Percentiles rank a stretch among this genome's conserved stretches.
Conservation (phyloP, 2,797 vertebrate species). For the Peromyscus eremicus region DNA sequence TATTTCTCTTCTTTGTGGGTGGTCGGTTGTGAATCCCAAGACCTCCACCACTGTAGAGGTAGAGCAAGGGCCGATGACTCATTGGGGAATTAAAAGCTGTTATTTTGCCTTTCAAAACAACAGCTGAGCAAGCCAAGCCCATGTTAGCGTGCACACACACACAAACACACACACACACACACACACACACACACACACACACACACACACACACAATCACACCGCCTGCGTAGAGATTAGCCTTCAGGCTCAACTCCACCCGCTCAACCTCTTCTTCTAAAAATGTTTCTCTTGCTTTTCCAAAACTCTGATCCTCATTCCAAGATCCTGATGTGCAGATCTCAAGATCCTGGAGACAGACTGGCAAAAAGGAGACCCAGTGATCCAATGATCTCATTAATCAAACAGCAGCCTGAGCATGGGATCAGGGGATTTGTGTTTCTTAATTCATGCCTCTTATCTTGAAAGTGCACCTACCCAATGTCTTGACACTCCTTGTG, state of each 20-base stretch:
- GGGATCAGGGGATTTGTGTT: background rate
- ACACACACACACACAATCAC: slow-evolving; percentile 13
- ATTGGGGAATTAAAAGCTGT: slow-evolving; percentile 63
- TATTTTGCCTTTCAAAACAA: slow-evolving; percentile 68
- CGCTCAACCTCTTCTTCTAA: slow-evolving; percentile 41
- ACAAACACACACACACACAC: background rate
- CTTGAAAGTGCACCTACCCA: slow-evolving; percentile 16
- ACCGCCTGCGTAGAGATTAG: slow-evolving; percentile 66
- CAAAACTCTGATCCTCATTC: background rate
- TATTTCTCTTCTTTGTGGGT: slow-evolving; percentile 64
- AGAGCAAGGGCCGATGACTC: background rate
- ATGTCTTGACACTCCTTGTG: background rate
- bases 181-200: background rate
- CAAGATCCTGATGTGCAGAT: background rate
- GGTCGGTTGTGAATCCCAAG: slow-evolving; percentile 44
- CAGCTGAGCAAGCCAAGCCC: slow-evolving; percentile 63
- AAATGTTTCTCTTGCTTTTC: slow-evolving; percentile 28
- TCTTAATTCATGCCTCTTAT: slow-evolving; percentile 3
- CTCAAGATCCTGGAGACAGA: background rate
- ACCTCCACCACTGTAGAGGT: slow-evolving; percentile 8
- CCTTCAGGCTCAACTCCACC: slow-evolving; percentile 45
- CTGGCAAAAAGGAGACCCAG: background rate
- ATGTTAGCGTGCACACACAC: slow-evolving; percentile 17
- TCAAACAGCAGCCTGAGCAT: background rate
- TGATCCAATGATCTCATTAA: background rate